Evolutionary conservation across 2,797 vertebrate genomes (phyloP), one percentile per base, ranked within the genome.

Genomic region (Etheostoma perlongum): DNA sequence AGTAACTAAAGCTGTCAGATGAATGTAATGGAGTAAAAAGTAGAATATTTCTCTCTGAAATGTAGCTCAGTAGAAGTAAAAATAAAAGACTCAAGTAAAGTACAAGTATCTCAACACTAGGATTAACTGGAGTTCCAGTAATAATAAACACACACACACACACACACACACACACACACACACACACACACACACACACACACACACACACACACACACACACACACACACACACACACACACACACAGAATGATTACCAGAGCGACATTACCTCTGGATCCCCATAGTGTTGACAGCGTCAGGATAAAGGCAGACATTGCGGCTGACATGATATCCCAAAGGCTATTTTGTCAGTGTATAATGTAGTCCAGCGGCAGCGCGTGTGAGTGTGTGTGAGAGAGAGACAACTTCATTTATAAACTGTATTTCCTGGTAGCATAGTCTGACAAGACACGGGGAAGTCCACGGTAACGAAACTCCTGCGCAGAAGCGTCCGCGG

Each of bases 371-470:
- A 15, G 27, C 12, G 30, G 25, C 0, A 19, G 6, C 8, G 33
- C 23, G 27, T 60, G 27, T 23, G 36, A 1, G 36, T 40, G 9
- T n/a, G 42, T 6, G 52, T 42, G 47, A 15, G 2, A n/a, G 48
- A 18, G 30, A 6, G 30, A 6, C 14, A 4, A 2, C 60, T 18
- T 40, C 40, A 9, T 6, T n/a, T 25, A 11, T 44, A 3, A 36
- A 16, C 13, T 21, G 12, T 44, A 10, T 68, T 86, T 86, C 84
- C 80, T 78, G 67, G 71, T 68, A 48, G 16, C 12, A 0, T 6
- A 25, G 25, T 2, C 1, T 0, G 4, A 23, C 2, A 2, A 0
- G 10, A 16, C 49, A 59, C 15, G 81, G 78, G 74, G 51, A 59
- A 63, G 18, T 60, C 46, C 54, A 10, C 65, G 36, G 49, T 72